These are phyloP conservation scores for Lindbergichthys nudifrons DNA, from an alignment of 2,797 vertebrate species.

Conservation along the genomic window DNA sequence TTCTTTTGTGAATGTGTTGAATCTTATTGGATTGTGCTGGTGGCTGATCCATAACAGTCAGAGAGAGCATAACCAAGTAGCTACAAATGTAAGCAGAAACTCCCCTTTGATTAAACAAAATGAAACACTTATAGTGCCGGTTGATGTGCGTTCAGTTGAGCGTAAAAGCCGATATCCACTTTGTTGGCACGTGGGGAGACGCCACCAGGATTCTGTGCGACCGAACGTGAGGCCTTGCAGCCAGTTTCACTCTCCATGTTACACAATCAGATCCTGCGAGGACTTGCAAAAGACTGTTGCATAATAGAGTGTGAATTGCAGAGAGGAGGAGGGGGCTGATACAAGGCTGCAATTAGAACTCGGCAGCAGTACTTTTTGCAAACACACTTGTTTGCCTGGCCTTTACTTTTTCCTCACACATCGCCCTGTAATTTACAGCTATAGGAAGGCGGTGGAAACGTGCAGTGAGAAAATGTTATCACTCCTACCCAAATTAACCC, in stretches of 20 bases:
- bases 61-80: conserved; percentile 7
- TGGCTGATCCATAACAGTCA: background rate
- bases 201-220: background rate
- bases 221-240: conserved; percentile 43
- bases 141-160: conserved; percentile 10
- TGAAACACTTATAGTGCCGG: background rate
- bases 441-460: background rate
- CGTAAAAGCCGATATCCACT: background rate
- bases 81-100: conserved; percentile 15
- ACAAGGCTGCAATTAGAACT: conserved; percentile 52
- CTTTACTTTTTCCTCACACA: conserved; percentile 30
- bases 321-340: conserved; percentile 2
- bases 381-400: background rate
- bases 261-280: conserved; percentile 74
- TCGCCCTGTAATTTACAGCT: conserved; percentile 16
- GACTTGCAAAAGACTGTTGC: conserved; percentile 72
- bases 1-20: conserved; percentile 5
- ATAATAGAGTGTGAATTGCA: conserved; percentile 52
- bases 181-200: background rate
- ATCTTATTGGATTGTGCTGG: conserved; percentile 2
- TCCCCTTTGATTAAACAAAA: conserved; percentile 27
- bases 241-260: conserved; percentile 57
- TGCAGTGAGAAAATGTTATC: background rate
- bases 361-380: conserved; percentile 17
- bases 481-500: background rate